phyloP scores from a whole-genome alignment of 2,113 vertebrate species.

The Rhinichthys klamathensis region DNA sequence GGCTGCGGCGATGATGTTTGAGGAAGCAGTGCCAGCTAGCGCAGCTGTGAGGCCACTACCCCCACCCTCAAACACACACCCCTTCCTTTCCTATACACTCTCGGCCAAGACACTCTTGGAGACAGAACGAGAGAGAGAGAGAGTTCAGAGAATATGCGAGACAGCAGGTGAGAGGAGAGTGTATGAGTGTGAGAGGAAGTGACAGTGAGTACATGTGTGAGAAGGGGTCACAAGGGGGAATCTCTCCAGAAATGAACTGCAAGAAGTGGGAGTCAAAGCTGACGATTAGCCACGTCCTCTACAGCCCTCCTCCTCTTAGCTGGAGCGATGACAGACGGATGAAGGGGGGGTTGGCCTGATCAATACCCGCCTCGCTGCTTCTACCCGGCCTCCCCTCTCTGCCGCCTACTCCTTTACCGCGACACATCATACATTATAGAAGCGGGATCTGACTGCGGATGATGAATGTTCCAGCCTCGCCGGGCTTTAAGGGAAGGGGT shows the following conservation, averaged over 20 bases:
- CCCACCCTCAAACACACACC: slow-evolving; percentile 56
- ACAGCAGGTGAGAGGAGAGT: slow-evolving; percentile 55
- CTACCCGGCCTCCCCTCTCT: not conserved
- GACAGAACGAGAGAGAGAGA: slow-evolving; percentile 65
- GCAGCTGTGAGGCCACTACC: slow-evolving; percentile 81
- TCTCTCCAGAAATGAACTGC: slow-evolving; percentile 71
- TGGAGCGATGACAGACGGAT: slow-evolving; percentile 46
- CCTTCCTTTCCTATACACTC: slow-evolving; percentile 72
- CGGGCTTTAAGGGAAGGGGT: slow-evolving; percentile 31
- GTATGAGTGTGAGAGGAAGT: slow-evolving; percentile 74
- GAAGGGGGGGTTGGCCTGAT: slow-evolving; percentile 59
- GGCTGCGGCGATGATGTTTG: slow-evolving; percentile 72
- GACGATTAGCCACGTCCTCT: slow-evolving; percentile 70
- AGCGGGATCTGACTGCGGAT: slow-evolving; percentile 34
- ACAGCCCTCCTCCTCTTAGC: slow-evolving; percentile 50
- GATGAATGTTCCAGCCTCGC: slow-evolving; percentile 51
- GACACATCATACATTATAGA: slow-evolving; percentile 47
- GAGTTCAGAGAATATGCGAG: slow-evolving; percentile 67
- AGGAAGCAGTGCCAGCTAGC: slow-evolving; percentile 75
- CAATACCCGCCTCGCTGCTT: slow-evolving; percentile 59
- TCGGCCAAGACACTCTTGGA: slow-evolving; percentile 69
- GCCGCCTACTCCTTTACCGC: slow-evolving; percentile 37
- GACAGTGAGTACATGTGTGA: slow-evolving; percentile 15
- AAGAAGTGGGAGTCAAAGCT: slow-evolving; percentile 74
- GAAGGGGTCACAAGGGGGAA: not conserved